phyloP scores from a whole-genome alignment of 2,888 invertebrate genomes.

The Microchrysa polita region DNA sequence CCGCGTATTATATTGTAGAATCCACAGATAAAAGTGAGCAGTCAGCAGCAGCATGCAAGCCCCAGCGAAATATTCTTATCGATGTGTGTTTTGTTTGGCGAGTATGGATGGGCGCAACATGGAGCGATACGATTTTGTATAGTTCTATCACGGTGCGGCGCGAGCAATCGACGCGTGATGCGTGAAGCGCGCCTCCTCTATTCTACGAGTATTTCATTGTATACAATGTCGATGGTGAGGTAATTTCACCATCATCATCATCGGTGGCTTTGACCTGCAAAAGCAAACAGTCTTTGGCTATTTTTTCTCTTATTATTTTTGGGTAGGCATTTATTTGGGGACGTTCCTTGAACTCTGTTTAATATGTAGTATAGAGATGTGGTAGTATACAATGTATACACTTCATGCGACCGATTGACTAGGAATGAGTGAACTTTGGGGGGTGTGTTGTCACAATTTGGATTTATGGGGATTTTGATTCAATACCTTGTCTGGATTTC shows the following conservation, averaged over 20 bases:
- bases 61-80: not conserved
- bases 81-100: slow-evolving; percentile 11
- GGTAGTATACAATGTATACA: not conserved
- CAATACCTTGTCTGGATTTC: no score
- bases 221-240: slow-evolving; percentile 20
- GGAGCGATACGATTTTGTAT: not conserved
- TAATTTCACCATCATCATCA: slow-evolving; percentile 2
- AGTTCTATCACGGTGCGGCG: slow-evolving; percentile 14
- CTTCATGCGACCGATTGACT: slow-evolving; percentile 1
- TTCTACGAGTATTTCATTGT: no score
- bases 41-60: no score
- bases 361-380: no score
- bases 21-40: no score
- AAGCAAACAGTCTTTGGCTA: slow-evolving; percentile 24
- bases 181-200: slow-evolving; percentile 12
- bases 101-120: not conserved
- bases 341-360: slow-evolving; percentile 47
- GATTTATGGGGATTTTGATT: not conserved
- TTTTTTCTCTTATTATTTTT: slow-evolving; percentile 37
- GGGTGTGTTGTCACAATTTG: slow-evolving; percentile 25
- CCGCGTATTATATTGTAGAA: no score
- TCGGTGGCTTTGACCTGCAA: slow-evolving; percentile 47
- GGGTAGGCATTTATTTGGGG: slow-evolving; percentile 46
- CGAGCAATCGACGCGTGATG: slow-evolving; percentile 24
- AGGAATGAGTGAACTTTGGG: not conserved